Percentiles rank a stretch among this genome's conserved stretches.
Evolutionary conservation across 2,888 invertebrate species (phyloP).

Genomic region (Aphidius colemani): DNA sequence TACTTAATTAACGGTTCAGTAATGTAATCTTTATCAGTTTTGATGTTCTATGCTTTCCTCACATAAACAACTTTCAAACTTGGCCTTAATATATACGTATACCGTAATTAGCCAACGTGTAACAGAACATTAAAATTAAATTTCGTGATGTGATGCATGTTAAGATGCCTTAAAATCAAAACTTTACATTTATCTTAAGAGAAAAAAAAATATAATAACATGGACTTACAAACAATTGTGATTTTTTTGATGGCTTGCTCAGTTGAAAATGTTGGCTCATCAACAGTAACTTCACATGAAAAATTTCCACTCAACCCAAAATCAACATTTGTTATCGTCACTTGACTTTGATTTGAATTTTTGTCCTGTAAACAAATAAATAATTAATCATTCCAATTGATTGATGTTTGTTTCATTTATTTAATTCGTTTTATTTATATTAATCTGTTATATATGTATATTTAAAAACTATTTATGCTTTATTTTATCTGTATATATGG

Average conservation of each 20-base stretch:
- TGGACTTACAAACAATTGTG: constrained; percentile 76
- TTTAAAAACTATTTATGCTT: constrained; percentile 5
- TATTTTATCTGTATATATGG: neutral
- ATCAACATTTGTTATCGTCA: constrained; percentile 72
- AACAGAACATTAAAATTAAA: no score
- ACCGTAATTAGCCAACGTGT: no score
- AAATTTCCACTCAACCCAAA: constrained; percentile 76
- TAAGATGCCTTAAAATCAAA: no score
- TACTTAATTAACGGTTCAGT: no score
- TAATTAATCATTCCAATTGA: neutral
- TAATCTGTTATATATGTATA: constrained; percentile 14
- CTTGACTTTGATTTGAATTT: constrained; percentile 76
- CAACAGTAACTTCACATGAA: constrained; percentile 79
- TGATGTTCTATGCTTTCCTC: no score
- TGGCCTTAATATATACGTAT: no score
- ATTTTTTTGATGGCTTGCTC: constrained; percentile 69
- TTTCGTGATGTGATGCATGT: no score
- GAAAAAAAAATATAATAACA: neutral
- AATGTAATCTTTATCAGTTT: no score
- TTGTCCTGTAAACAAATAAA: constrained; percentile 63
- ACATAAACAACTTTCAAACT: no score
- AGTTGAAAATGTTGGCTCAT: constrained; percentile 73
- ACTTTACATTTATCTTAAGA: no score
- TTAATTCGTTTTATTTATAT: neutral
- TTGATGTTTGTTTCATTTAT: constrained; percentile 6